Evolutionary conservation across 2,888 invertebrate genomes (phyloP).

Genomic region (Thyatira batis): DNA sequence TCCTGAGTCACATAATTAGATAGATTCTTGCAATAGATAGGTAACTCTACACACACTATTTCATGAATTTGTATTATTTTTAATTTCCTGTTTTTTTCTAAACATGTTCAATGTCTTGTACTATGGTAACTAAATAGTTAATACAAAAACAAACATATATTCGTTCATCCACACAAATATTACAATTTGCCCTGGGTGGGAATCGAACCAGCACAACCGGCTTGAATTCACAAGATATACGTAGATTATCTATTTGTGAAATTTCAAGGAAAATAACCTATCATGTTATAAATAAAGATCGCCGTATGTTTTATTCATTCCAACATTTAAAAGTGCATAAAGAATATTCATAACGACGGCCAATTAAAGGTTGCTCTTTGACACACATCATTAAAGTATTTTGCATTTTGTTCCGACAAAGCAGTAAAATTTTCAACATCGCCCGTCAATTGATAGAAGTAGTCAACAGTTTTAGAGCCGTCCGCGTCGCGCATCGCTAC

Average conservation of each 20-base stretch:
- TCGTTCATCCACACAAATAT: too few species aligned
- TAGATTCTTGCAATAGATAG: too few species aligned
- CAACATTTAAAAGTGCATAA: neutral
- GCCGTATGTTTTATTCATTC: neutral
- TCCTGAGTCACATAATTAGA: too few species aligned
- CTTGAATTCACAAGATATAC: too few species aligned
- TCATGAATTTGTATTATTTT: too few species aligned
- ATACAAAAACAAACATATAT: too few species aligned
- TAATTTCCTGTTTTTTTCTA: too few species aligned
- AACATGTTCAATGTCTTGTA: too few species aligned
- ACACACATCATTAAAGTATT: neutral
- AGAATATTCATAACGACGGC: neutral
- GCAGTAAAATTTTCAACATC: conserved; percentile 5
- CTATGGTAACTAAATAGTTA: too few species aligned
- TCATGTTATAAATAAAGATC: neutral
- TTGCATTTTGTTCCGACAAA: neutral
- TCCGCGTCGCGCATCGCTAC: conserved; percentile 64
- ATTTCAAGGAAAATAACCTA: neutral
- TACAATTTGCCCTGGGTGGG: too few species aligned
- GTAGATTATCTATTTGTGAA: neutral
- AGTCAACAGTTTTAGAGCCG: conserved; percentile 41
- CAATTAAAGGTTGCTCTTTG: conserved; percentile 3
- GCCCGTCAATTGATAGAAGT: conserved; percentile 10
- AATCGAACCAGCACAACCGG: too few species aligned
- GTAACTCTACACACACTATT: too few species aligned